Base-by-base conservation (phyloP, 2,113 vertebrate genomes). In the Psilopogon haemacephalus region DNA sequence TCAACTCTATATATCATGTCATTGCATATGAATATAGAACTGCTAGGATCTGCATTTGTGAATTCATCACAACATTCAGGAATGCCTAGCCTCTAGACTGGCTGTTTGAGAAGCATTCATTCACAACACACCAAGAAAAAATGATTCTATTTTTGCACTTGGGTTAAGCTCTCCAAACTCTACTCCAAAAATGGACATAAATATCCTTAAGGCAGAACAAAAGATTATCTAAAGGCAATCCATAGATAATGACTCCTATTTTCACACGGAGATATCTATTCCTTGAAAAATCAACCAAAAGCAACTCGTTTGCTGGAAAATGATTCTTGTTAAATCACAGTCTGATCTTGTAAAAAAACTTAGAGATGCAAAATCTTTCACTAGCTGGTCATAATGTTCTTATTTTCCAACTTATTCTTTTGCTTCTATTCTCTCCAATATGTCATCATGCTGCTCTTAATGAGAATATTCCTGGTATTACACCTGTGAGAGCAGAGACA, bases 61-160 rank as follows among this genome's bases (percentile, higher is more conserved):
- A 76, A 46, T 30, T 58, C 30, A 71, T 8, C 10, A 1, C 8
- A 46, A 82, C 10, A 12, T 50, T 73, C 23, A 55, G 68, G 60
- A 69, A 70, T 20, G 8, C n/a, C 18, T 9, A 21, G 16, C 24
- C 87, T 86, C 87, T 48, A 72, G 50, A 20, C 32, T 21, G 13
- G 27, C 16, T 79, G 27, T 48, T 82, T 52, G 32, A 33, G 87
- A 92, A 69, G 4, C 23, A 68, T 38, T 85, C 11, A 58, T 54
- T 69, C 67, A 60, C 54, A 58, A 33, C 17, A 58, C 8, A 55
- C 6, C 26, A 50, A 62, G 30, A 20, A 18, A 18, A 44, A 48
- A 48, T 16, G 42, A 16, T 5, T 6, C 5, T 10, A 12, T 3
- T 74, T 70, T 32, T 63, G n/a, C 1, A 0, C 33, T 32, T 40